These are phyloP conservation scores for Shinisaurus crocodilurus DNA, from an alignment of 2,113 vertebrate genomes.

Conservation along the genomic window DNA sequence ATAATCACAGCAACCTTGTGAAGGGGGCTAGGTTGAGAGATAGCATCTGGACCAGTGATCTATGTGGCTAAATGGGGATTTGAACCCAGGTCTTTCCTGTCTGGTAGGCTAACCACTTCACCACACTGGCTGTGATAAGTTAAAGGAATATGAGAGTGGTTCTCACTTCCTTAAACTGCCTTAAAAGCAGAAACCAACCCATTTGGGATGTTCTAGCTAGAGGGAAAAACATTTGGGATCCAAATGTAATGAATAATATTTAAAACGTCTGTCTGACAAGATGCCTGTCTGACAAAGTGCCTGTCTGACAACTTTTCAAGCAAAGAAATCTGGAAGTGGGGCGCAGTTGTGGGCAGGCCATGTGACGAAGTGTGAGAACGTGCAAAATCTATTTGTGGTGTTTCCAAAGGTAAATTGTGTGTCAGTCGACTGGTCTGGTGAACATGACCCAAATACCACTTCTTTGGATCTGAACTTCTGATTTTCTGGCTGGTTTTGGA, in stretches of 20 bases:
- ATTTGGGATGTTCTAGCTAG: neutral
- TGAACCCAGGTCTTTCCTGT: neutral
- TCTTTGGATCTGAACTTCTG: neutral
- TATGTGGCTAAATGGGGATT: neutral
- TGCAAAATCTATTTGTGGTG: neutral
- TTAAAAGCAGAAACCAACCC: neutral
- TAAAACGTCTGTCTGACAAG: neutral
- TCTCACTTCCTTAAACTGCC: neutral
- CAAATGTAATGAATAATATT: neutral
- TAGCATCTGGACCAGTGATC: neutral
- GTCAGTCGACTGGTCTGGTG: neutral
- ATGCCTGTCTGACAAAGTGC: too few relatives aligned
- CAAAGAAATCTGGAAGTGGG: neutral
- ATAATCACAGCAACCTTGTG: neutral
- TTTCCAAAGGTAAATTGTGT: neutral
- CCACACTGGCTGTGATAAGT: neutral
- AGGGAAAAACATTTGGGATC: neutral
- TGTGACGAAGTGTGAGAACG: neutral
- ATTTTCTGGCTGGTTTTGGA: neutral
- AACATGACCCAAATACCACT: neutral
- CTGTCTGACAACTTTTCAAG: neutral
- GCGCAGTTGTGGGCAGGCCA: neutral
- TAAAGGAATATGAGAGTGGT: neutral
- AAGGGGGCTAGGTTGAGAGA: neutral
- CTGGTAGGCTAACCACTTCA: too few relatives aligned